Evolutionary conservation across 2,888 invertebrate species (phyloP), one percentile per base, ranked within the genome.

Genomic region (Lepidonotus clava): DNA sequence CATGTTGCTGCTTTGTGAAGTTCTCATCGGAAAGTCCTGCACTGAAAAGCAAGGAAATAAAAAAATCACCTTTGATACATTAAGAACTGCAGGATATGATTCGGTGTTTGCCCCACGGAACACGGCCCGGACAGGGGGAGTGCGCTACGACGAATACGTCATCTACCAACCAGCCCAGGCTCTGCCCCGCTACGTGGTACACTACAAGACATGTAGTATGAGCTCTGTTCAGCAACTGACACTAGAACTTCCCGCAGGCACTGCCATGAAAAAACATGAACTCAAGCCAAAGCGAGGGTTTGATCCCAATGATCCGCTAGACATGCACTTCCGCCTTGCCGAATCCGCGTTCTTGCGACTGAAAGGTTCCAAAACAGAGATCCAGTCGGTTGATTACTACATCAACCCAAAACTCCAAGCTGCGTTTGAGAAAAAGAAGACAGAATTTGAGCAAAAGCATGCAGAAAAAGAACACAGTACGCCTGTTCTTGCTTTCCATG

Each of bases 1-100:
- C 21, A 88, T 71, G 86, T 85, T 89, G 14, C 86, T 89, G 18
- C 46, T 88, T 21, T 89, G 89, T 71, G 88, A 88, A 1, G 88
- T 89, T 6, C 87, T 88, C 5, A 85, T 89, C 2, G 89, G 88
- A 21, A 85, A 71, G 41, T 24, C 83, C 38, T 28, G 34, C 8
- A 87, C 87, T 0, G 87, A 83, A 21, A 46, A 46, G 0, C 21
- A n/a, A 32, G 84, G 87, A 34, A n/a, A 36, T 0, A 46, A 34
- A 28, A 80, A 83, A 38, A 87, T 86, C 84, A 86, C n/a, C 0
- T 38, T 40, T 1, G 56, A 46, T 18, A 87, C 34, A 36, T 51
- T 88, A 51, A 66, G 53, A 18, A 24, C 4, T 28, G 4, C n/a
- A 6, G 56, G 80, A 28, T 88, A 86, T 24, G 88, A 88, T 36